Evolutionary conservation across 2,888 invertebrate species (phyloP).

Genomic region (Melipona beecheii): DNA sequence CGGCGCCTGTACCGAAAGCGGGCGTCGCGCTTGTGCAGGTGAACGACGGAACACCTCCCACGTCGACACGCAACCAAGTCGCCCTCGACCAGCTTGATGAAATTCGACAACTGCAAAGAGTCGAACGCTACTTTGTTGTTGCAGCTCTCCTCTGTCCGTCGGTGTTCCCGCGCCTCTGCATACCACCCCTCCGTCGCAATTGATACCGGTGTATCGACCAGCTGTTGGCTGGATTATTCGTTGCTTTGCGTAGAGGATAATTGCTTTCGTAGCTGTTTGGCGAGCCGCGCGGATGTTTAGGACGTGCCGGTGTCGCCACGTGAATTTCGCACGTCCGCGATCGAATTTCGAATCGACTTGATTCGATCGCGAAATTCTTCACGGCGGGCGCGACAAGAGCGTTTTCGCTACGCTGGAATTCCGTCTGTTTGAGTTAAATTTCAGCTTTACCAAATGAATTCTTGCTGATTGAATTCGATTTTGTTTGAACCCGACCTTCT

Average conservation of each 20-base stretch:
- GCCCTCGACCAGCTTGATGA: conserved; percentile 54
- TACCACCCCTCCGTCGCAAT: not conserved
- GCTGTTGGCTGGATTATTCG: not conserved
- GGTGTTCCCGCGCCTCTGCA: not conserved
- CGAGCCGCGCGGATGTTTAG: no score
- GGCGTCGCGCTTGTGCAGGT: conserved; percentile 53
- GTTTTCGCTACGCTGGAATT: no score
- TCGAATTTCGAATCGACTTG: not conserved
- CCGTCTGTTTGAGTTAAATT: no score
- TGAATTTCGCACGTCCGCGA: not conserved
- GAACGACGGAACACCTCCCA: conserved; percentile 23
- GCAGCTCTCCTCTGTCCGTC: no score
- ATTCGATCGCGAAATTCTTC: not conserved
- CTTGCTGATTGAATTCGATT: no score
- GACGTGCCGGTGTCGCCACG: not conserved
- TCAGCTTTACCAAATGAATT: no score
- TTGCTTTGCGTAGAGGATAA: conserved; percentile 1
- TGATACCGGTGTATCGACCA: conserved; percentile 12
- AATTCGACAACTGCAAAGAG: conserved; percentile 59
- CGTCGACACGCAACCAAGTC: conserved; percentile 44
- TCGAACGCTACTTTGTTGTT: conserved; percentile 48
- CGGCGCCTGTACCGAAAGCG: conserved; percentile 56
- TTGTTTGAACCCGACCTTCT: no score
- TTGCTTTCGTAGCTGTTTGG: not conserved
- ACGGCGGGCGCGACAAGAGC: no score